A percentile compares a stretch with the other conserved stretches of the same genome.
Evolutionary conservation across 2,888 invertebrate species (phyloP).

Genomic region (Aphelenchoides bicaudatus): DNA sequence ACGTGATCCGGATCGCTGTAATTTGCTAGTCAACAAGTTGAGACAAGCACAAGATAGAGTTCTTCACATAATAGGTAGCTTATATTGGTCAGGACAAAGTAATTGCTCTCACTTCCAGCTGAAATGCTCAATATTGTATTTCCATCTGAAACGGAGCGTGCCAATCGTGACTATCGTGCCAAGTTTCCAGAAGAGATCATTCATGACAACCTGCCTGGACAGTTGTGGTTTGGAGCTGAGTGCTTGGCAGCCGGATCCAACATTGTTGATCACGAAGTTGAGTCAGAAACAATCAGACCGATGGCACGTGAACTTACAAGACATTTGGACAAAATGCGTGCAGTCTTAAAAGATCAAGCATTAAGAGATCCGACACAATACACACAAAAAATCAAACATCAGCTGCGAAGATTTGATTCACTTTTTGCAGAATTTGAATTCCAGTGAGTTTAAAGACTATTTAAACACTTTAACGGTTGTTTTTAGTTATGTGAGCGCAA

Average conservation of each 20-base stretch:
- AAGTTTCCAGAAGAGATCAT: conserved; percentile 98
- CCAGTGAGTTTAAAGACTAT: conserved; percentile 57
- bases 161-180: conserved; percentile 80
- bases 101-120: conserved; percentile 40
- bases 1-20: conserved; percentile 93
- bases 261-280: conserved; percentile 91
- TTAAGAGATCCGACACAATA: conserved; percentile 62
- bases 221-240: conserved; percentile 99
- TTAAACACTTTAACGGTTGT: conserved; percentile 7
- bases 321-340: conserved; percentile 85
- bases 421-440: conserved; percentile 96
- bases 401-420: conserved; percentile 71
- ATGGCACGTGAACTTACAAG: conserved; percentile 92
- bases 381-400: conserved; percentile 62
- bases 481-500: conserved; percentile 88
- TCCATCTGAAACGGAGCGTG: conserved; percentile 57
- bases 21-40: conserved; percentile 86
- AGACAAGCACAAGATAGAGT: conserved; percentile 75
- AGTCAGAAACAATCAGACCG: conserved; percentile 92
- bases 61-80: conserved; percentile 58
- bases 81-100: no score
- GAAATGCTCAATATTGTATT: conserved; percentile 58
- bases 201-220: conserved; percentile 94
- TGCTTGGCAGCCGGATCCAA: conserved; percentile 96
- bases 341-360: conserved; percentile 78